Evolutionary conservation across 2,888 invertebrate genomes (phyloP), one percentile per base, ranked within the genome.

Genomic region (Clepsis dumicolana): DNA sequence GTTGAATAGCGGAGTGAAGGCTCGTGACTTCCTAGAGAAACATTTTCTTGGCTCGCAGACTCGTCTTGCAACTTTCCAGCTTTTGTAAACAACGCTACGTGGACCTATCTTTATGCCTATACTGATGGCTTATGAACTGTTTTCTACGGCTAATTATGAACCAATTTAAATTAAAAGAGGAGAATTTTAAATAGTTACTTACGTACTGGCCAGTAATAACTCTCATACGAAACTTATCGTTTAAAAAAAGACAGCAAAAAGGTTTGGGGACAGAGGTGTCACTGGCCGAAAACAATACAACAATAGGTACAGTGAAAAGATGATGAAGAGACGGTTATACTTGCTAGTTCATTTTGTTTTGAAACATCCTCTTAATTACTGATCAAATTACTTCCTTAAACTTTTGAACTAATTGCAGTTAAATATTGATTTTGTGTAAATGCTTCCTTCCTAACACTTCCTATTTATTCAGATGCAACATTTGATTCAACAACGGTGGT

Each of bases 11-110:
- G 63, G 44, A 70, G 78, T 79, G 77, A 79, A 73, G 74, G 77
- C 79, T 88, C 90, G 90, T 91, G 91, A 90, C 90, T 92, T 89
- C 91, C 89, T 86, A 76, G 76, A 80, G 75, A 80, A 73, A 76
- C 78, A 86, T 89, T 90, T 89, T 89, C 87, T 86, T 82, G 74
- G 75, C 72, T 74, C 77, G 79, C 73, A 75, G 73, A 82, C 78
- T 81, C 75, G 91, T 83, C 84, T 83, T 75, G 80, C 89, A 89
- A 90, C 91, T 92, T 92, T 92, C 91, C 88, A 87, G 79, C 74
- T 78, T 81, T 85, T 82, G 82, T 82, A 82, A 77, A 79, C 77
- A 80, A 71, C 74, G 21, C 44, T 52, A 52, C 50, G 50, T 67
- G 62, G 29, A 32, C 62, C 18, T 25, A 54, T n/a, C 41, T 16